Conservation (phyloP, 2,888 invertebrate species). For the Coenonympha arcania region DNA sequence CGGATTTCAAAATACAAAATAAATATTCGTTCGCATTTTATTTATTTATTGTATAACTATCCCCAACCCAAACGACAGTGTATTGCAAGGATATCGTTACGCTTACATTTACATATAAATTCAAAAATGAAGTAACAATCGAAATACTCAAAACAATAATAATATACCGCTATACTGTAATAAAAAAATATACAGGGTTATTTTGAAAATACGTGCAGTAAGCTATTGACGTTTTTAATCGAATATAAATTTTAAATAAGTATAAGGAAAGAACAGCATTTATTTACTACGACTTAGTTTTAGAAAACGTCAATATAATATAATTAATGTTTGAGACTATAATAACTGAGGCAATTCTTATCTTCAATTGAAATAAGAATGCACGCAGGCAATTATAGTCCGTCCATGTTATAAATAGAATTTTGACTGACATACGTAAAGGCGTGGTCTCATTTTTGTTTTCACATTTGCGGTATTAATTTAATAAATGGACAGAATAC, state of each 20-base stretch:
- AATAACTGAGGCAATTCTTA: too few species aligned
- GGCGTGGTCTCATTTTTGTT: too few species aligned
- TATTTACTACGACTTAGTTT: too few species aligned
- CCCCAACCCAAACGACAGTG: constrained; percentile 53
- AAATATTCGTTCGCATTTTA: constrained; percentile 28
- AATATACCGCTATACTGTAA: constrained; percentile 32
- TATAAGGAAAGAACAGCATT: too few species aligned
- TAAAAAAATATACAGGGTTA: constrained; percentile 30
- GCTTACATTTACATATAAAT: constrained; percentile 66
- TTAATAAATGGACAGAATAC: too few species aligned
- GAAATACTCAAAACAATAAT: constrained; percentile 58
- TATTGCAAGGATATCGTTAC: constrained; percentile 58
- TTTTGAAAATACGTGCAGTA: neutral
- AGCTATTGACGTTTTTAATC: neutral
- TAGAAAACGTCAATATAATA: too few species aligned
- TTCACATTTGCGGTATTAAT: too few species aligned
- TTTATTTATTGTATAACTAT: constrained; percentile 68
- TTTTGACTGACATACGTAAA: too few species aligned
- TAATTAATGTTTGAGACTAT: too few species aligned
- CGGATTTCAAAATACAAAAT: constrained; percentile 29
- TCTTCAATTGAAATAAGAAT: too few species aligned
- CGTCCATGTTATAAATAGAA: too few species aligned
- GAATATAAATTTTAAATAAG: neutral
- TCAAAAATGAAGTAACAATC: constrained; percentile 65
- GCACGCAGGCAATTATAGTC: too few species aligned